phyloP scores from a whole-genome alignment of 2,797 vertebrate species.

The Decapterus maruadsi region DNA sequence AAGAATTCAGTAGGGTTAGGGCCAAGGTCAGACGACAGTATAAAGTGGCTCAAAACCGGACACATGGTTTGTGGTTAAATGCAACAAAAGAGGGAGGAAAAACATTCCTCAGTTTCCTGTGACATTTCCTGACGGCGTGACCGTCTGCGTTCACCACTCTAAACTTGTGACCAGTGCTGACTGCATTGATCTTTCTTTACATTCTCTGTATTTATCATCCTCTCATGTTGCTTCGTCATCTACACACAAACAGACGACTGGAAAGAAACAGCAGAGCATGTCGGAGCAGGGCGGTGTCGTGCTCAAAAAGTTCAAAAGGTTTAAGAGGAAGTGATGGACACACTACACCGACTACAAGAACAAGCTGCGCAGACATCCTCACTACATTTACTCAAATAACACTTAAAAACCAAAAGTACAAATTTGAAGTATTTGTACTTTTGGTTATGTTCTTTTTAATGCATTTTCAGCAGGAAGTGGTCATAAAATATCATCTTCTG shows the following conservation, averaged over 20 bases:
- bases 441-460: no score
- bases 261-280: neutral
- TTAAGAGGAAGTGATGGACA: neutral
- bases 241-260: neutral
- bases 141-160: neutral
- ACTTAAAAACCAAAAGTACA: no score
- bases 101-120: conserved; percentile 6
- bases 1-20: no score
- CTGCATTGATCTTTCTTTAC: neutral
- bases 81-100: no score
- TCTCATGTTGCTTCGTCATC: neutral
- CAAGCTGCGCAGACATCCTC: no score
- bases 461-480: no score
- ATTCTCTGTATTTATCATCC: neutral
- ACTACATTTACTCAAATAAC: no score
- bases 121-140: neutral
- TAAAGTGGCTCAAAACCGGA: neutral
- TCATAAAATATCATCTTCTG: no score
- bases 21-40: no score
- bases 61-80: neutral
- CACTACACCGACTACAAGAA: no score
- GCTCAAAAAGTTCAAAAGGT: no score
- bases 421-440: no score
- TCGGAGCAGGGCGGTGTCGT: neutral
- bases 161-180: neutral